Percentiles rank a stretch among this genome's conserved stretches.
These are phyloP conservation scores for Coryphaenoides rupestris DNA, from an alignment of 2,113 vertebrate genomes.

Conservation along the genomic window DNA sequence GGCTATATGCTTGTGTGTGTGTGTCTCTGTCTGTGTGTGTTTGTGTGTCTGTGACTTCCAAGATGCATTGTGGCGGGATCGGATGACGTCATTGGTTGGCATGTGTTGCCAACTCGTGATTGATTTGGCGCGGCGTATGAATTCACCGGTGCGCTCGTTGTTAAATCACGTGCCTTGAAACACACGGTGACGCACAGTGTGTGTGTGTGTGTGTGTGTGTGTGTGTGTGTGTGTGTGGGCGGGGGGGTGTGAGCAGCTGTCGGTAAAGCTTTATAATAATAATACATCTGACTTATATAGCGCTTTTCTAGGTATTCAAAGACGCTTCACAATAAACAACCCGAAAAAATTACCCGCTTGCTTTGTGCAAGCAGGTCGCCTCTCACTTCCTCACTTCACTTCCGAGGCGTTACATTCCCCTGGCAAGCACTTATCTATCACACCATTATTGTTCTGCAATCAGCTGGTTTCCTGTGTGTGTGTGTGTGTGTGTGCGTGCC, in stretches of 20 bases:
- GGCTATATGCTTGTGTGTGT: constrained; percentile 15
- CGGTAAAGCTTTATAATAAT: constrained; percentile 8
- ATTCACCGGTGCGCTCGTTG: constrained; percentile 36
- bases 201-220: constrained; percentile 13
- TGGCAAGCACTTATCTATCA: not conserved
- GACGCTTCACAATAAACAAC: no score
- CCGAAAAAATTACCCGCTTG: no score
- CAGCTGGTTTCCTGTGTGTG: no score
- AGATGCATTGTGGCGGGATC: constrained; percentile 18
- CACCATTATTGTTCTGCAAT: no score
- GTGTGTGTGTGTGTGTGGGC: constrained; percentile 32
- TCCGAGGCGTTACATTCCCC: constrained; percentile 30
- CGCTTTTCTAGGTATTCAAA: no score
- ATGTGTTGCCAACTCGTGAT: constrained; percentile 35
- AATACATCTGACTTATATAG: no score
- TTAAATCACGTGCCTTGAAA: constrained; percentile 30
- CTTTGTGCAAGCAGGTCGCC: constrained; percentile 17
- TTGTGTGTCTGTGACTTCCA: constrained; percentile 16
- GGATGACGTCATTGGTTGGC: constrained; percentile 46
- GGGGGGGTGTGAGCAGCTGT: constrained; percentile 21
- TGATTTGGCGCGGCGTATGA: constrained; percentile 35
- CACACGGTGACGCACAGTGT: constrained; percentile 33
- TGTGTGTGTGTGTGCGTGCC: no score
- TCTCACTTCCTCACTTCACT: constrained; percentile 24
- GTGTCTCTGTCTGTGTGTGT: constrained; percentile 17